A percentile compares a stretch with the other conserved stretches of the same genome.
These are phyloP conservation scores for Mus pahari DNA, from an alignment of 2,113 vertebrate species.

Conservation along the genomic window DNA sequence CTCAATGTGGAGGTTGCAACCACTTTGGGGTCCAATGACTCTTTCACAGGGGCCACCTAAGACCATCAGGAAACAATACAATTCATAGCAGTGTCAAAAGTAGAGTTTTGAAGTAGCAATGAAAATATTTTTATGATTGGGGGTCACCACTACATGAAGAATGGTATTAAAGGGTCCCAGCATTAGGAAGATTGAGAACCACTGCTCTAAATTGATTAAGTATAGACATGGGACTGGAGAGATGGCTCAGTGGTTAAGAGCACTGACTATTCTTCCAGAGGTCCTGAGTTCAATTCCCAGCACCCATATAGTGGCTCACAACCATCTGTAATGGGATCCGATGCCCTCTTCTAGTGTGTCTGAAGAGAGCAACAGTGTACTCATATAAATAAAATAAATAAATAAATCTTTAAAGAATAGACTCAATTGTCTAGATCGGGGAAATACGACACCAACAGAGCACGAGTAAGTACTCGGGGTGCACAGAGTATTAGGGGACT, in stretches of 20 bases:
- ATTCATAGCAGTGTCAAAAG: background rate
- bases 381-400: too few relatives aligned
- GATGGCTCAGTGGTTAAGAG: too few relatives aligned
- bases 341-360: too few relatives aligned
- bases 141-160: background rate
- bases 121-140: background rate
- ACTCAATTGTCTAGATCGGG: background rate
- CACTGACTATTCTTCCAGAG: too few relatives aligned
- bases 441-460: background rate
- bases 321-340: too few relatives aligned
- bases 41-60: background rate
- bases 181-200: background rate
- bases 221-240: background rate
- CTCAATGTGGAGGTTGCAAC: background rate
- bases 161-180: background rate
- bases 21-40: background rate
- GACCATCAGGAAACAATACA: background rate
- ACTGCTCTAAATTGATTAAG: background rate
- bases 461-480: background rate
- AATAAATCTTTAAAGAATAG: background rate
- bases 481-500: background rate
- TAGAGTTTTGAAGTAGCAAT: background rate
- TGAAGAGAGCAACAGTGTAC: too few relatives aligned
- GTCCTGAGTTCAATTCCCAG: too few relatives aligned
- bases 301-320: too few relatives aligned